Conservation (phyloP, 2,113 vertebrate genomes). For the Ctenomys sociabilis region DNA sequence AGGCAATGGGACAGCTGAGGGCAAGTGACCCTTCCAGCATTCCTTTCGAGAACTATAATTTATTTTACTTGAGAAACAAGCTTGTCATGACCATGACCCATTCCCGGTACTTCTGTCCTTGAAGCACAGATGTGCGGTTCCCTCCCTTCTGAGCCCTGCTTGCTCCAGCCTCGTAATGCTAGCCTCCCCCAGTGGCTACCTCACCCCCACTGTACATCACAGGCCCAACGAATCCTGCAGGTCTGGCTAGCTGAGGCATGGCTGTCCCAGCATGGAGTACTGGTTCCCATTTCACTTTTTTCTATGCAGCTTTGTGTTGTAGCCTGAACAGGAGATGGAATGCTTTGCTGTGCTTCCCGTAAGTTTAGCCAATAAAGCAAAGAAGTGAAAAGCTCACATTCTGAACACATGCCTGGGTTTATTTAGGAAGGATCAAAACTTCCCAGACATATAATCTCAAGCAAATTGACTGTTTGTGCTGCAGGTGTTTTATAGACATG, state of each 20-base stretch:
- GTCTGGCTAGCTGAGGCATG: too few species aligned
- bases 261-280: too few species aligned
- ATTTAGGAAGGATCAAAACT: background rate
- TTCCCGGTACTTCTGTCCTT: background rate
- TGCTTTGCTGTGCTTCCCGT: background rate
- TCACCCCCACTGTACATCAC: background rate
- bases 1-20: background rate
- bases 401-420: background rate
- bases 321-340: background rate
- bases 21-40: background rate
- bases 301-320: background rate
- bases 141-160: too few species aligned
- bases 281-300: background rate
- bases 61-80: background rate
- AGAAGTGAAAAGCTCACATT: background rate
- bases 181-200: background rate
- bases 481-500: background rate
- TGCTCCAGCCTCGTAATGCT: too few species aligned
- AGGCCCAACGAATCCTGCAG: background rate
- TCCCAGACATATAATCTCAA: background rate
- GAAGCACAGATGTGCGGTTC: background rate
- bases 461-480: too few species aligned
- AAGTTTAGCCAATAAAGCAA: background rate
- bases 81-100: background rate
- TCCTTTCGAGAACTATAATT: background rate